Conservation (phyloP, 2,113 vertebrate species). For the Lutjanus erythropterus region DNA sequence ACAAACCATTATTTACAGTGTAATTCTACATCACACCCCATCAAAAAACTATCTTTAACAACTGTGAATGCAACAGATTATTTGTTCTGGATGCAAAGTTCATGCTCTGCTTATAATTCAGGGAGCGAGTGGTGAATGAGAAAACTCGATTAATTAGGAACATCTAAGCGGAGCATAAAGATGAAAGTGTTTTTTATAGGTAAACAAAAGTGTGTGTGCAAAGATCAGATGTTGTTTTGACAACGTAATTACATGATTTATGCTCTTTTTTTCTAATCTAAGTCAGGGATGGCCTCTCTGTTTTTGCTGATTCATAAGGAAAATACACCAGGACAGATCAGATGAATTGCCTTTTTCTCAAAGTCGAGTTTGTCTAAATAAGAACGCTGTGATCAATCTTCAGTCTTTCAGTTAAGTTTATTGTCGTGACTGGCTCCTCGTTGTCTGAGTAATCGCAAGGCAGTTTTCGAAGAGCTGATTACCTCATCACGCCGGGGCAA, state of each 20-base stretch:
- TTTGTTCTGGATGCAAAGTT: constrained; percentile 36
- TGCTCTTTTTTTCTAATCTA: constrained; percentile 67
- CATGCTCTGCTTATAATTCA: constrained; percentile 31
- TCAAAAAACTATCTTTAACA: constrained; percentile 11
- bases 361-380: constrained; percentile 82
- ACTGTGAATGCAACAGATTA: constrained; percentile 22
- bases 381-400: constrained; percentile 83
- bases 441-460: constrained; percentile 78
- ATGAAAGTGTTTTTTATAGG: constrained; percentile 47
- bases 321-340: constrained; percentile 75
- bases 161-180: constrained; percentile 49
- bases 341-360: constrained; percentile 81
- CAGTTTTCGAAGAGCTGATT: constrained; percentile 74
- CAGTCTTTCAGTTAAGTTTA: constrained; percentile 76
- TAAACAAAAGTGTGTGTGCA: constrained; percentile 56
- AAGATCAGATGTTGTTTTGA: constrained; percentile 73
- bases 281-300: constrained; percentile 64
- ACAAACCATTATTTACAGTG: too few relatives aligned
- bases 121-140: constrained; percentile 6
- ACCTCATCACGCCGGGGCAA: constrained; percentile 72
- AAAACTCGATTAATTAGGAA: constrained; percentile 65
- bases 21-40: background rate
- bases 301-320: constrained; percentile 78
- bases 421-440: constrained; percentile 78
- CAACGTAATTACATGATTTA: constrained; percentile 82